Base-by-base conservation (phyloP, 2,888 invertebrate genomes). In the Agapetus fuscipes region DNA sequence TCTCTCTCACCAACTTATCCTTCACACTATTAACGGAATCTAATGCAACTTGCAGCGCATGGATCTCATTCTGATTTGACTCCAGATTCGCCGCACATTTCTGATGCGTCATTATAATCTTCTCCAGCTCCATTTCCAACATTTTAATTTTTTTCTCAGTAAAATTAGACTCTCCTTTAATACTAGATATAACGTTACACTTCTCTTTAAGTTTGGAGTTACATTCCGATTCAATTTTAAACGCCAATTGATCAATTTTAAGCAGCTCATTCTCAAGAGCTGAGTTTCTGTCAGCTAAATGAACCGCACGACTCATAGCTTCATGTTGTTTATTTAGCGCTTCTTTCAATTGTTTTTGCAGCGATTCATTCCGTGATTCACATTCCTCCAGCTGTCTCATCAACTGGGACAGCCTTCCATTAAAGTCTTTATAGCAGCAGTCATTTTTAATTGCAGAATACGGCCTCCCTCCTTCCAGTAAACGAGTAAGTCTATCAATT, bases 211-310 rank as follows among this genome's bases (percentile, higher is more conserved):
- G 68, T 48, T 76, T 73, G 36, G 71, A 71, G 56, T 84, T 85
- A 46, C 84, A 84, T 54, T 84, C 82, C 25, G 78, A 74, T 63
- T 87, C 86, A 9, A 86, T 80, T 47, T 75, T 76, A 42, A 86
- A 58, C 2, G 86, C 85, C 47, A 83, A 72, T 48, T 75, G 70
- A 56, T 85, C 85, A 32, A 86, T 74, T 54, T 83, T 82, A 48
- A 74, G 71, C 46, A 86, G 54, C 57, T 85, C 82, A 41, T 77
- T 75, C 58, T 84, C 78, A 34, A 87, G 57, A 40, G 64, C 64
- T 54, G 76, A 76, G 53, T 85, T 86, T 50, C 77, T 72, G 49
- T 83, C 81, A n/a, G 83, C 83, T 36, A 85, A 66, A 52, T 69
- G 69, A 29, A 86, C 61, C 3, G 86, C 85, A 49, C 80, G 65